Evolutionary conservation across 2,797 vertebrate species (phyloP).

Genomic region (Allobates femoralis): DNA sequence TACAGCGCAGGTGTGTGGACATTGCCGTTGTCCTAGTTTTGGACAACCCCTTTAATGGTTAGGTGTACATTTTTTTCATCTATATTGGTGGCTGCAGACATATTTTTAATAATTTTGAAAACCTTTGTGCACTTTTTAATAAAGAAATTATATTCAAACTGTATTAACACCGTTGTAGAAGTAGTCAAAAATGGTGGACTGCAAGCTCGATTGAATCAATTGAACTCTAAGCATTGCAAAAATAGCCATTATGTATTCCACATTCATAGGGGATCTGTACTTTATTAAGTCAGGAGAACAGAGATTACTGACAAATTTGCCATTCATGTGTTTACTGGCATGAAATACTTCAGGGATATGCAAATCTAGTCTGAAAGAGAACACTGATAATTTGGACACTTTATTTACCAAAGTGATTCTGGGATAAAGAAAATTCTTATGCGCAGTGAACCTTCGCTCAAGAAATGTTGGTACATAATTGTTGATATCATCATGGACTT

Average conservation of each 20-base stretch:
- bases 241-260: slow-evolving; percentile 31
- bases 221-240: slow-evolving; percentile 25
- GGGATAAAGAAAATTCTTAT: background rate
- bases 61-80: too few species aligned
- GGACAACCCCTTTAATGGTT: too few species aligned
- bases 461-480: background rate
- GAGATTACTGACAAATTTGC: slow-evolving; percentile 31
- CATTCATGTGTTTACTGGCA: slow-evolving; percentile 33
- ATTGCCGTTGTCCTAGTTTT: too few species aligned
- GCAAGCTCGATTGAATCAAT: background rate
- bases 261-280: slow-evolving; percentile 14
- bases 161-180: background rate
- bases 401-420: slow-evolving; percentile 10
- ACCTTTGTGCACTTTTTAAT: background rate
- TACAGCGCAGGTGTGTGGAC: too few species aligned
- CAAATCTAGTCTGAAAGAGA: background rate
- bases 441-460: background rate
- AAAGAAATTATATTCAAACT: background rate
- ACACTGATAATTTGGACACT: slow-evolving; percentile 16
- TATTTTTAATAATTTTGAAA: too few species aligned
- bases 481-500: background rate
- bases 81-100: too few species aligned
- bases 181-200: background rate
- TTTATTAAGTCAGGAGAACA: slow-evolving; percentile 39
- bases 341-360: slow-evolving; percentile 36